Conservation (phyloP, 2,888 invertebrate species). For the Nudaria mundana region DNA sequence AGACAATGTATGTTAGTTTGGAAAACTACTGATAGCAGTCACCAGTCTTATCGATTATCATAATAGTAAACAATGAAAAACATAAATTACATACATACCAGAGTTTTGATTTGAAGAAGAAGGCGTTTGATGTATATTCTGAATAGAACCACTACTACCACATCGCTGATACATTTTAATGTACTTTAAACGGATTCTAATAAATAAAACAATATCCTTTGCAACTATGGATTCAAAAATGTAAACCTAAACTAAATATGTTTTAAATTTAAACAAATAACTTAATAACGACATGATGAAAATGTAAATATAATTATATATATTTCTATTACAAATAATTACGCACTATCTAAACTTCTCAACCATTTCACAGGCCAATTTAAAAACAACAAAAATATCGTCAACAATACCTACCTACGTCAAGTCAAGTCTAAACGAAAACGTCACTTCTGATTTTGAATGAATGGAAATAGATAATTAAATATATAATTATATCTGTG, state of each 20-base stretch:
- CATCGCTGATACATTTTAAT: slow-evolving; percentile 83
- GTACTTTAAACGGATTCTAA: not conserved
- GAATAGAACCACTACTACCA: slow-evolving; percentile 89
- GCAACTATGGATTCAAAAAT: not conserved
- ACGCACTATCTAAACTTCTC: slow-evolving; percentile 23
- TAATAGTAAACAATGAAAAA: not conserved
- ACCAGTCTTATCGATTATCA: too few relatives aligned
- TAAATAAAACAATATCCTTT: not conserved
- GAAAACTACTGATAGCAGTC: too few relatives aligned
- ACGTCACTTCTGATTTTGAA: too few relatives aligned
- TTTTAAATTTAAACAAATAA: slow-evolving; percentile 17
- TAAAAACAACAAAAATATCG: too few relatives aligned
- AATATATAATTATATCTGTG: too few relatives aligned
- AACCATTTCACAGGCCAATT: too few relatives aligned
- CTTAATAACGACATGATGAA: slow-evolving; percentile 17
- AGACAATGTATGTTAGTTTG: too few relatives aligned
- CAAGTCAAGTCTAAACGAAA: too few relatives aligned
- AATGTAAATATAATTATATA: slow-evolving; percentile 22
- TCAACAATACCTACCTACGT: too few relatives aligned
- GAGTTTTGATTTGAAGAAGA: slow-evolving; percentile 91
- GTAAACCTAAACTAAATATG: slow-evolving; percentile 60
- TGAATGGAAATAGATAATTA: too few relatives aligned
- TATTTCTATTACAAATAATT: slow-evolving; percentile 26
- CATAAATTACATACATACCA: slow-evolving; percentile 66
- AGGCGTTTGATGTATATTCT: slow-evolving; percentile 87